Evolutionary conservation across 2,888 invertebrate species (phyloP).

Genomic region (Aleiodes leptofemur): DNA sequence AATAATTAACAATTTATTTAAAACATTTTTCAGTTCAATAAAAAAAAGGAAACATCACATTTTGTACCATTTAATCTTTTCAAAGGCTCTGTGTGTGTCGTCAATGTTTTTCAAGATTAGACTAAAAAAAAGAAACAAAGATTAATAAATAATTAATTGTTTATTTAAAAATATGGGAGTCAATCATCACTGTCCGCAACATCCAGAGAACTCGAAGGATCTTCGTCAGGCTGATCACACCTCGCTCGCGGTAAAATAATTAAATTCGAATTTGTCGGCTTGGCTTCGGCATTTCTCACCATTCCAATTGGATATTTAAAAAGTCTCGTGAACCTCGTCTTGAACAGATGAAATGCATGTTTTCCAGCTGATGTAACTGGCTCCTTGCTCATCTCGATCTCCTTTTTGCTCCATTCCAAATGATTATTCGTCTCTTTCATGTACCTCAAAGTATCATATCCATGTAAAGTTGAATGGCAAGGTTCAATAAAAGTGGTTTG

Average conservation of each 20-base stretch:
- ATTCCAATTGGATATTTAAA: constrained; percentile 69
- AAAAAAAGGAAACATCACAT: constrained; percentile 8
- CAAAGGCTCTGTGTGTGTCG: neutral
- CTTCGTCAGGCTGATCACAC: too few species aligned
- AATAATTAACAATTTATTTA: constrained; percentile 29
- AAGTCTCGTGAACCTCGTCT: constrained; percentile 63
- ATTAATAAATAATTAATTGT: too few species aligned
- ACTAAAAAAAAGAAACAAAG: too few species aligned
- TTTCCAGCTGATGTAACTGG: constrained; percentile 26
- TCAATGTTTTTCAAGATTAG: too few species aligned
- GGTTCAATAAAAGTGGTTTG: constrained; percentile 51
- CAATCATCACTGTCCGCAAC: constrained; percentile 10
- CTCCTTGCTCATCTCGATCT: neutral
- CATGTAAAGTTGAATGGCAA: constrained; percentile 55
- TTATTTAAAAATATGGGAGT: too few species aligned
- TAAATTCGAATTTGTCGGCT: neutral
- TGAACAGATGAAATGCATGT: constrained; percentile 59
- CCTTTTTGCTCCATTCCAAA: neutral
- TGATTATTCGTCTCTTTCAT: constrained; percentile 39
- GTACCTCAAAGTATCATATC: constrained; percentile 56
- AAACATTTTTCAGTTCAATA: neutral
- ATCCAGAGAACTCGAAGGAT: neutral
- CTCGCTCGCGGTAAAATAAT: neutral
- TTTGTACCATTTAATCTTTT: constrained; percentile 16
- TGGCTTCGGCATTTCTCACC: constrained; percentile 52